Evolutionary conservation across 2,113 vertebrate species (phyloP).

Genomic region (Thamnophis sirtalis): DNA sequence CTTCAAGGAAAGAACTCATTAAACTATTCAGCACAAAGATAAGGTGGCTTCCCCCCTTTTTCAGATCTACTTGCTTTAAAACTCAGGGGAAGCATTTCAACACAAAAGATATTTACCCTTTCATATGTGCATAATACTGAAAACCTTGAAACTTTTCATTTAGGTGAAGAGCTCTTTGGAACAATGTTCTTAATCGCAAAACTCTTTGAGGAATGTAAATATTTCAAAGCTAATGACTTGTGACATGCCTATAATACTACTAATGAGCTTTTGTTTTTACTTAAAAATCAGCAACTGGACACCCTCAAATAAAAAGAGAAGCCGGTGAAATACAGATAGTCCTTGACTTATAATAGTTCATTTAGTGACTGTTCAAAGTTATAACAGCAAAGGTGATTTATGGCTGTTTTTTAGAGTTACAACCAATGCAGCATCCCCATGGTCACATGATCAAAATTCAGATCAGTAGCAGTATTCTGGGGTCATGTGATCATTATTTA

Average conservation of each 20-base stretch:
- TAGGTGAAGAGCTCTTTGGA: background rate
- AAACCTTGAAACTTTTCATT: background rate
- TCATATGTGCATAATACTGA: background rate
- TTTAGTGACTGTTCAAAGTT: background rate
- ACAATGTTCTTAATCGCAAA: background rate
- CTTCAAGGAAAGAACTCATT: constrained; percentile 13
- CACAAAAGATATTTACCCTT: background rate
- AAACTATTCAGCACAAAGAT: constrained; percentile 9
- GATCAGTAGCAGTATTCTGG: background rate
- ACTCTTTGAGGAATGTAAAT: constrained; percentile 44
- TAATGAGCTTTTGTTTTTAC: constrained; percentile 49
- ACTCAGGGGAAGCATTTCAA: background rate
- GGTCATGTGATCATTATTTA: background rate
- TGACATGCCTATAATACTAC: constrained; percentile 45
- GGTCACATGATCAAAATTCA: background rate
- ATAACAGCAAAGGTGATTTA: too few species aligned
- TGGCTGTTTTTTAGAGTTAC: too few species aligned
- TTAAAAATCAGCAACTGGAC: constrained; percentile 47
- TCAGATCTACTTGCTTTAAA: background rate
- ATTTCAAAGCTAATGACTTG: constrained; percentile 55
- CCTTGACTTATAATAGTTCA: background rate
- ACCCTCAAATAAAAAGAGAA: constrained; percentile 55
- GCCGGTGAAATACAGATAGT: constrained; percentile 55
- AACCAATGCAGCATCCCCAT: background rate
- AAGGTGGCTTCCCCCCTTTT: background rate